Percentiles rank a stretch among this genome's conserved stretches.
Conservation (phyloP, 2,113 vertebrate genomes). For the Solea senegalensis region DNA sequence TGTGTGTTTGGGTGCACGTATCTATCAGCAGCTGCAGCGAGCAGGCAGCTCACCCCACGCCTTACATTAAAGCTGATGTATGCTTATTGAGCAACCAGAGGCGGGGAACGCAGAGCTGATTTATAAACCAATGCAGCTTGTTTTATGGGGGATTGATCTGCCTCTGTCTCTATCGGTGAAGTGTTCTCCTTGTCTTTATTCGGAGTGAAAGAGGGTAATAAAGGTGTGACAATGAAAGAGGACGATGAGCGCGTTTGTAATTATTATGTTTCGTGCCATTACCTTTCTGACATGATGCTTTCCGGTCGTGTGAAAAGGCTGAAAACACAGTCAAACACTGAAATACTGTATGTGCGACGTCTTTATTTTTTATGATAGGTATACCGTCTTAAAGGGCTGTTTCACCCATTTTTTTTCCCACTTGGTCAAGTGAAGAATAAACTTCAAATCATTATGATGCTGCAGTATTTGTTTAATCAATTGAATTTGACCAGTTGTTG, state of each 20-base stretch:
- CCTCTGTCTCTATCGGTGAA: constrained; percentile 51
- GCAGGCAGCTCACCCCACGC: constrained; percentile 63
- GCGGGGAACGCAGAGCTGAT: constrained; percentile 60
- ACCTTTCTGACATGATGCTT: constrained; percentile 36
- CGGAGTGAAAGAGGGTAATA: constrained; percentile 61
- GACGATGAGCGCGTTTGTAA: constrained; percentile 51
- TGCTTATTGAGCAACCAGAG: constrained; percentile 68
- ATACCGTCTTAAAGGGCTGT: too few species aligned
- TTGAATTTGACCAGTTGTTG: too few species aligned
- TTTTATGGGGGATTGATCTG: constrained; percentile 74
- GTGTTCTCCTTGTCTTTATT: constrained; percentile 62
- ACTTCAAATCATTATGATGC: too few species aligned
- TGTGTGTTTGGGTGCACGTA: constrained; percentile 13
- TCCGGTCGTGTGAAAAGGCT: constrained; percentile 1
- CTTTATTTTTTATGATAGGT: too few species aligned
- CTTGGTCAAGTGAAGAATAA: too few species aligned
- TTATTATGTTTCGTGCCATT: constrained; percentile 36
- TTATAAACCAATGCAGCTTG: constrained; percentile 68
- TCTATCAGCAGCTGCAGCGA: constrained; percentile 55
- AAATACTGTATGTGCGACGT: background rate
- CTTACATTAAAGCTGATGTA: constrained; percentile 66
- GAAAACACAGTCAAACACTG: background rate
- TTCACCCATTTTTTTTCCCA: too few species aligned
- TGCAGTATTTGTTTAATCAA: too few species aligned
- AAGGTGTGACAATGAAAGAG: constrained; percentile 41